Evolutionary conservation across 2,797 vertebrate species (phyloP).

Genomic region (Rhynchonycteris naso): DNA sequence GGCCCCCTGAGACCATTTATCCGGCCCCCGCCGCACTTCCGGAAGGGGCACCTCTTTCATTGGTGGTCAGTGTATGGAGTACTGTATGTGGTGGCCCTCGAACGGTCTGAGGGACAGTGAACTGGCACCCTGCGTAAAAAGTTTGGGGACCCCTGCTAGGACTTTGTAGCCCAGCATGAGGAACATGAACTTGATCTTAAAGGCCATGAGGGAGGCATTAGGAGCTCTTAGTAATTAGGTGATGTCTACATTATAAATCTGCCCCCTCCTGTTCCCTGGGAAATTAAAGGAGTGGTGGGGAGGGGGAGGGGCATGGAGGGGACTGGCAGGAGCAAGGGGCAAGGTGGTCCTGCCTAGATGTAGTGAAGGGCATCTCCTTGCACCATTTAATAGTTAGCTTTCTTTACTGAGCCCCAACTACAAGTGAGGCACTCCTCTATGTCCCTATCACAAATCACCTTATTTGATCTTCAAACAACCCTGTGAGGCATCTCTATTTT

Average conservation of each 20-base stretch:
- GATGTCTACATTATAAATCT: not conserved
- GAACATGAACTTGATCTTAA: not conserved
- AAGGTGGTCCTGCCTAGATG: not conserved
- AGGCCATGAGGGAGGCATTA: not conserved
- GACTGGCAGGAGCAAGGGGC: rapidly evolving
- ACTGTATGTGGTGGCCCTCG: no score
- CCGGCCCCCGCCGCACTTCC: no score
- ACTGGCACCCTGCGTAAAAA: no score
- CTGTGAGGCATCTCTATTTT: not conserved
- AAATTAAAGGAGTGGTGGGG: not conserved
- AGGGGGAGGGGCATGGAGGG: not conserved
- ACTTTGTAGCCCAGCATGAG: not conserved
- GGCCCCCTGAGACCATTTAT: no score
- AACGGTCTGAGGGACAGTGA: no score
- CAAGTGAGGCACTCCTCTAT: not conserved
- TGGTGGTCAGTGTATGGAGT: no score
- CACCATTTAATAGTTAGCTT: not conserved
- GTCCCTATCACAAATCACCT: not conserved
- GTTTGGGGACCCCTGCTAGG: no score
- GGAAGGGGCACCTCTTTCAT: no score
- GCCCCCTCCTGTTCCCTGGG: not conserved
- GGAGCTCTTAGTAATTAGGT: not conserved
- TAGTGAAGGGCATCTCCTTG: not conserved
- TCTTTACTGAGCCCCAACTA: not conserved
- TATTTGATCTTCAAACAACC: not conserved